phyloP scores from a whole-genome alignment of 2,888 invertebrate species.

The Tipula vernalis region DNA sequence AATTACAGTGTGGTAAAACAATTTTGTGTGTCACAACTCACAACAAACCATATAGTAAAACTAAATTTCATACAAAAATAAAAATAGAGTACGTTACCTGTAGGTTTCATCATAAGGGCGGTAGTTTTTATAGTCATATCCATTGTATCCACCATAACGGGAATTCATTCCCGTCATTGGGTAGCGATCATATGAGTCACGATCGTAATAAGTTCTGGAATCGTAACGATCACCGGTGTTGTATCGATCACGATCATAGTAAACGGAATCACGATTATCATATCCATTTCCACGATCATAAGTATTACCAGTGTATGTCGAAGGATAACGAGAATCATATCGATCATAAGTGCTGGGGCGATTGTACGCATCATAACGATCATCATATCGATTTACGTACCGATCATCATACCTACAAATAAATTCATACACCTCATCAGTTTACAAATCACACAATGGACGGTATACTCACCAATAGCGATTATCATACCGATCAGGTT shows the following conservation, averaged over 20 bases:
- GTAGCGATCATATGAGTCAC: slow-evolving; percentile 30
- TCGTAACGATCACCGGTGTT: slow-evolving; percentile 19
- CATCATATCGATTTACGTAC: slow-evolving; percentile 20
- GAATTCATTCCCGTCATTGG: slow-evolving; percentile 24
- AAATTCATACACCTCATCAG: neutral
- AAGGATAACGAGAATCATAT: slow-evolving; percentile 13
- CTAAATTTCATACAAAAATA: neutral
- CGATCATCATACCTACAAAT: slow-evolving; percentile 18
- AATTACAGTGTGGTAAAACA: neutral
- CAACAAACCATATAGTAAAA: neutral
- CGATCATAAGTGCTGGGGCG: slow-evolving; percentile 18
- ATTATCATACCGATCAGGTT: slow-evolving; percentile 19
- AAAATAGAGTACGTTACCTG: slow-evolving; percentile 25
- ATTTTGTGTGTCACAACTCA: neutral
- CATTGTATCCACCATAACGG: neutral
- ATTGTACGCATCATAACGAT: slow-evolving; percentile 15
- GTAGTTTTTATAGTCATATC: slow-evolving; percentile 32
- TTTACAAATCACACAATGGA: neutral
- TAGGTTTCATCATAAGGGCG: slow-evolving; percentile 35
- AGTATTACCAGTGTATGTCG: slow-evolving; percentile 6
- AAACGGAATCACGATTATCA: slow-evolving; percentile 28
- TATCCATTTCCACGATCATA: slow-evolving; percentile 28
- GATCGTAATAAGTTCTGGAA: slow-evolving; percentile 23
- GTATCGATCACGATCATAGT: slow-evolving; percentile 23
- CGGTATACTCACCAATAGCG: slow-evolving; percentile 10